A percentile compares a stretch with the other conserved stretches of the same genome.
phyloP scores from a whole-genome alignment of 2,797 vertebrate genomes.

The Bradypodion pumilum region DNA sequence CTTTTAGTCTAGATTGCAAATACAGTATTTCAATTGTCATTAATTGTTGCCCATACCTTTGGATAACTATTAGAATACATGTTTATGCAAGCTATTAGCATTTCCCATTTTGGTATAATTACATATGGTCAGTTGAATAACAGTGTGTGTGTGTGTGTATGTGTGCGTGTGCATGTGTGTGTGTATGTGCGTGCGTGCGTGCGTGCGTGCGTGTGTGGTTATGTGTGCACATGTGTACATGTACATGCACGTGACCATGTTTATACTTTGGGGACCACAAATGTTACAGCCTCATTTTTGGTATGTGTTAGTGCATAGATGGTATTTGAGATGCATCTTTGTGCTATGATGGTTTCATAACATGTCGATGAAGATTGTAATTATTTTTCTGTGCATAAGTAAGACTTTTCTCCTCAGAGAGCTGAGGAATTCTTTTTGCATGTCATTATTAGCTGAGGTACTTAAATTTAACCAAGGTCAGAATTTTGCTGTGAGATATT shows the following conservation, averaged over 20 bases:
- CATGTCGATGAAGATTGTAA: constrained; percentile 4
- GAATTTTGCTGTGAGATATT: neutral
- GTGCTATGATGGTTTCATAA: constrained; percentile 1
- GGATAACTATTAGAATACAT: neutral
- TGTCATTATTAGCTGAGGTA: constrained; percentile 3
- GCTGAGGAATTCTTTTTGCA: neutral
- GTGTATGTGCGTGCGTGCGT: neutral
- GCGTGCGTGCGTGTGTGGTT: too few relatives aligned
- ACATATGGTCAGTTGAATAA: neutral
- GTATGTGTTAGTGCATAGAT: neutral
- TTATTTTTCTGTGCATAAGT: neutral
- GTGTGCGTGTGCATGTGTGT: neutral
- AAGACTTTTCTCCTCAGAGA: constrained; percentile 1
- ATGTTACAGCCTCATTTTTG: neutral
- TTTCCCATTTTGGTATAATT: neutral
- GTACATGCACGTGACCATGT: neutral
- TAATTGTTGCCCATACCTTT: neutral
- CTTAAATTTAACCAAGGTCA: constrained; percentile 20
- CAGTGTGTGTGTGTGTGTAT: neutral
- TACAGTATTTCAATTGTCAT: neutral
- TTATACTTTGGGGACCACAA: neutral
- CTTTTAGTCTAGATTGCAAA: neutral
- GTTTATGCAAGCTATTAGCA: neutral
- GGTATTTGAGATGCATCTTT: neutral
- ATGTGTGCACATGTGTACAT: neutral